Conservation (phyloP, 2,888 invertebrate species). For the Spodoptera littoralis region DNA sequence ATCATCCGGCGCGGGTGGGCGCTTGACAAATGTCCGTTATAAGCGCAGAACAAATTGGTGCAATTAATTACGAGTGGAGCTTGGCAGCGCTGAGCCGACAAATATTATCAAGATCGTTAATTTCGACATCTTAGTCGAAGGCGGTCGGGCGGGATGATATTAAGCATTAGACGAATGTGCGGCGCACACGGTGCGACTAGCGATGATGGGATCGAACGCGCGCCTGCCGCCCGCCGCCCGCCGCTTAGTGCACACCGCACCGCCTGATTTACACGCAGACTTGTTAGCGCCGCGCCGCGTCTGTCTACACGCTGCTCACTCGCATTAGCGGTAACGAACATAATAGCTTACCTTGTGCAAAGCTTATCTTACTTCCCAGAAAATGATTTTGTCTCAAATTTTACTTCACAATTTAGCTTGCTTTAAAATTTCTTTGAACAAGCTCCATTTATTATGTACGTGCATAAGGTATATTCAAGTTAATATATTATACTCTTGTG, state of each 20-base stretch:
- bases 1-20: constrained; percentile 82
- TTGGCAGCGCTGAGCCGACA: constrained; percentile 84
- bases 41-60: constrained; percentile 87
- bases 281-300: constrained; percentile 44
- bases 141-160: constrained; percentile 67
- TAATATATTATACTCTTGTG: constrained; percentile 26
- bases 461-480: constrained; percentile 23
- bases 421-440: constrained; percentile 22
- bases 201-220: constrained; percentile 36
- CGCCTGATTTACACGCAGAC: constrained; percentile 28
- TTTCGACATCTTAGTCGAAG: constrained; percentile 82
- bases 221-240: neutral
- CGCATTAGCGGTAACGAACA: constrained; percentile 41
- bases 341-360: constrained; percentile 24
- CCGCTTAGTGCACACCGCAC: constrained; percentile 36
- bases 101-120: constrained; percentile 88
- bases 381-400: constrained; percentile 29
- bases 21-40: constrained; percentile 87
- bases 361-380: constrained; percentile 31
- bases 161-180: constrained; percentile 72
- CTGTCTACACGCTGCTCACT: constrained; percentile 17
- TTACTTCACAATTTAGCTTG: constrained; percentile 24
- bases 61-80: constrained; percentile 85
- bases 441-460: constrained; percentile 24
- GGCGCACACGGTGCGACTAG: constrained; percentile 62